A percentile compares a stretch with the other conserved stretches of the same genome.
Evolutionary conservation across 2,797 vertebrate genomes (phyloP).

Genomic region (Netta rufina): DNA sequence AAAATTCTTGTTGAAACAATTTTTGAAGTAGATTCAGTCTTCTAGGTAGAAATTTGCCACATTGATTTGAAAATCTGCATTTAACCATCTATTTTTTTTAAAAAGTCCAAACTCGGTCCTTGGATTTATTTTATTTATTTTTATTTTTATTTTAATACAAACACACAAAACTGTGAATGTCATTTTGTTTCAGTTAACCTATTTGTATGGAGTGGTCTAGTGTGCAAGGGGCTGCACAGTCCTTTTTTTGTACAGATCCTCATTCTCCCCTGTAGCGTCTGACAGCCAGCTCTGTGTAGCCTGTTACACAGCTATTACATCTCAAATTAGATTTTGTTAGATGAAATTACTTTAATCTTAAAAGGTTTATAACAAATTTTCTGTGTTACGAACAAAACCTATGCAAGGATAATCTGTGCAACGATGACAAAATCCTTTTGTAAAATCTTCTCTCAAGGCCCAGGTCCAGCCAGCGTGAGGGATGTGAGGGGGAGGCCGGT

Average conservation of each 20-base stretch:
- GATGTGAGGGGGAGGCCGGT: background rate
- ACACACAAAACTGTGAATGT: background rate
- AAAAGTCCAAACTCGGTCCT: background rate
- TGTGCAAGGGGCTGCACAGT: background rate
- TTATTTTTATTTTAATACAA: background rate
- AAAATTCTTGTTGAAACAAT: background rate
- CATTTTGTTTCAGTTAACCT: background rate
- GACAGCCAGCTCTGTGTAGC: background rate
- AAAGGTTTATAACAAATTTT: background rate
- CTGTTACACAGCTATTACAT: background rate
- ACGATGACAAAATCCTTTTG: background rate
- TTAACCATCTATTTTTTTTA: background rate
- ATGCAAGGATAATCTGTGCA: background rate
- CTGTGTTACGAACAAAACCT: background rate
- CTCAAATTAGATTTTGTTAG: background rate
- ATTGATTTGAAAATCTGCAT: background rate
- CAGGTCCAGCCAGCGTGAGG: background rate
- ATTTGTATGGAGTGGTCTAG: background rate
- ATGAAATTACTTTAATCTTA: background rate
- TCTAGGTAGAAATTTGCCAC: background rate
- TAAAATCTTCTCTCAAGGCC: background rate
- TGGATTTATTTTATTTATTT: background rate
- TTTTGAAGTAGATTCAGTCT: background rate
- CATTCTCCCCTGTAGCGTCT: background rate
- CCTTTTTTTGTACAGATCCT: background rate